Evolutionary conservation across 92 coral and sea anemone species (phyloP).

Genomic region (Epizoanthus illoricatus): DNA sequence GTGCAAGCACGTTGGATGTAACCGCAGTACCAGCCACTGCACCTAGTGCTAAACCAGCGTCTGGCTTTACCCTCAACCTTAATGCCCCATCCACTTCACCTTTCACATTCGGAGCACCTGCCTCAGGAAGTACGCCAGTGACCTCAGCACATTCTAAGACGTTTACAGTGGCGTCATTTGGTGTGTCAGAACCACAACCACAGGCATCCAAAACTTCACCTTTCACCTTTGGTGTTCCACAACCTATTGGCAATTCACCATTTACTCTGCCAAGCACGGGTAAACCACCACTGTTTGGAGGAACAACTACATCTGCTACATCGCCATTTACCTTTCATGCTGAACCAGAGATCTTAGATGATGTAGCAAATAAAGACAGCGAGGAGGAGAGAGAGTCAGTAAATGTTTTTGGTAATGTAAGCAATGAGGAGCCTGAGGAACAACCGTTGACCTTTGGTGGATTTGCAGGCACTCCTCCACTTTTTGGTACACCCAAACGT

Average conservation of each 20-base stretch:
- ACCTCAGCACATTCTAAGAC: not conserved
- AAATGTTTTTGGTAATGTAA: constrained; percentile 49
- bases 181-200: constrained; percentile 16
- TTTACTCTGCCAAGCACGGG: constrained; percentile 3
- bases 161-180: constrained; percentile 44
- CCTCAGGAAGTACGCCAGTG: constrained; percentile 12
- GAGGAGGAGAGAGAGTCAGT: not conserved
- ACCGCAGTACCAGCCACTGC: not conserved
- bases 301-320: constrained; percentile 6
- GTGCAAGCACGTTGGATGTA: constrained; percentile 48
- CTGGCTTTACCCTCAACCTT: constrained; percentile 9
- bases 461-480: constrained; percentile 49
- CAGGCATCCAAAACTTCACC: constrained; percentile 13
- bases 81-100: constrained; percentile 18
- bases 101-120: constrained; percentile 35
- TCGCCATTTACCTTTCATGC: constrained; percentile 36
- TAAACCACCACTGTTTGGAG: not conserved
- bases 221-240: constrained; percentile 31
- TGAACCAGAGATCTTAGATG: constrained; percentile 9
- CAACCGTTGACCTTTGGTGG: constrained; percentile 64
- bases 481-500: constrained; percentile 48
- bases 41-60: not conserved
- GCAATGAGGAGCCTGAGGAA: constrained; percentile 10
- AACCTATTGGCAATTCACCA: constrained; percentile 29
- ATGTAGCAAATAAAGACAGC: not conserved